A percentile compares a stretch with the other conserved stretches of the same genome.
phyloP scores from a whole-genome alignment of 2,797 vertebrate species.

The Cryptoblepharus egeriae region DNA sequence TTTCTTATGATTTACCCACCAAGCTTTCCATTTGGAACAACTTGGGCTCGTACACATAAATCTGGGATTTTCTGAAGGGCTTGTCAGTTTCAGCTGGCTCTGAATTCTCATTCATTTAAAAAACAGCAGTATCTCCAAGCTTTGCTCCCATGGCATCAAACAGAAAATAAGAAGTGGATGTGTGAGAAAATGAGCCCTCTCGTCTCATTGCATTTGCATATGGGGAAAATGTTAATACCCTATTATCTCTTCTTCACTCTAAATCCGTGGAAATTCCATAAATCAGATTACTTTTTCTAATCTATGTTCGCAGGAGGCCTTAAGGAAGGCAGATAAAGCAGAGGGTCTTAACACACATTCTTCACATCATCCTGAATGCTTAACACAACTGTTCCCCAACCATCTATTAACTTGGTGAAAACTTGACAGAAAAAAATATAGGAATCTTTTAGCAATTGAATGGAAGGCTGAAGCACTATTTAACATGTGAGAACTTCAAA shows the following conservation, averaged over 20 bases:
- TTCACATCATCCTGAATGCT: slow-evolving; percentile 35
- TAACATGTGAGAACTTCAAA: slow-evolving; percentile 14
- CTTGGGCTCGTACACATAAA: slow-evolving; percentile 16
- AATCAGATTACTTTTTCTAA: slow-evolving; percentile 66
- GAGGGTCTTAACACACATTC: slow-evolving; percentile 38
- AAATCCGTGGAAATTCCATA: slow-evolving; percentile 53
- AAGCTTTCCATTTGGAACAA: slow-evolving; percentile 20
- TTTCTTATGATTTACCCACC: slow-evolving; percentile 1
- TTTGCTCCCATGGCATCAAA: slow-evolving; percentile 38
- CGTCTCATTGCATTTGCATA: slow-evolving; percentile 57
- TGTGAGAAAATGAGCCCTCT: slow-evolving; percentile 41
- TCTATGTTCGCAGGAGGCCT: slow-evolving; percentile 47
- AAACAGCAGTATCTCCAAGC: slow-evolving; percentile 44
- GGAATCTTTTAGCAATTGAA: slow-evolving; percentile 26
- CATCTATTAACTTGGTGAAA: slow-evolving; percentile 33
- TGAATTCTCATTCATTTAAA: slow-evolving; percentile 52
- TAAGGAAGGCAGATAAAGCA: slow-evolving; percentile 57
- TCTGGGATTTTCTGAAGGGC: slow-evolving; percentile 40
- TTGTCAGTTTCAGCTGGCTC: slow-evolving; percentile 41
- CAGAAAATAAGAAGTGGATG: neutral
- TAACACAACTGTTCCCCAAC: slow-evolving; percentile 33
- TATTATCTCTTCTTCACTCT: slow-evolving; percentile 41
- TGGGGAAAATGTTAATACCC: slow-evolving; percentile 60
- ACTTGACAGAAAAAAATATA: slow-evolving; percentile 22
- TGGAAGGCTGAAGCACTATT: slow-evolving; percentile 17